Base-by-base conservation (phyloP, 2,797 vertebrate species). In the Paedocypris micromegethes region DNA sequence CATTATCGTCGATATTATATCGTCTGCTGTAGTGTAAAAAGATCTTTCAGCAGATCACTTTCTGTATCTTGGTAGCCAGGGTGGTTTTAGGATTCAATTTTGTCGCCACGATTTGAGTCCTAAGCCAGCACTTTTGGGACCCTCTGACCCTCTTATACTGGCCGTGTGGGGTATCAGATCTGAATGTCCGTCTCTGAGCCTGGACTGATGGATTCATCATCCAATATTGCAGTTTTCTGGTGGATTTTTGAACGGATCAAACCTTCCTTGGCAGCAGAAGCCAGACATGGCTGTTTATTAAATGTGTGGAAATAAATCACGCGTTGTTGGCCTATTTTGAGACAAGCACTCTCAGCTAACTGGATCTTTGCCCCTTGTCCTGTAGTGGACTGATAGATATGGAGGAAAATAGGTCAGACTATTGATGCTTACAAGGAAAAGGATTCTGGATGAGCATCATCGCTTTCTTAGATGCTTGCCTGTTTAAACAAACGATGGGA, bases 331-430 rank as follows among this genome's bases (percentile, higher is more conserved):
- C 23, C 23, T 23, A 23, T 23, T 23, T 23, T 23, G 23, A 23
- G 23, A 23, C 23, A 23, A 1, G 23, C 23, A 23, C 23, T 23
- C 23, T 23, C 23, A 23, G 23, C 23, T 23, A 23, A 23, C 23
- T 46, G 46, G 23, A 47, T 48, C n/a, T 39, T 65, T 6, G 5
- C 5, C 38, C 5, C 6, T 4, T 53, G 59, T 50, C 64, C 70
- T 65, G 78, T 79, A 4, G 9, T 43, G 58, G 70, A 77, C 60
- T 83, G 84, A 83, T 44, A 77, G 84, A 79, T 80, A 72, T 80
- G 74, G 75, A 82, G 83, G 83, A 89, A 90, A 90, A 80, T 90
- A 85, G 87, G 87, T 88, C 71, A 87, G 82, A 84, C 52, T 6
- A 80, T 41, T 54, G 82, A 83, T 83, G 86, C 76, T 67, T 87